Percentiles rank a stretch among this genome's conserved stretches.
Conservation (phyloP, 2,888 invertebrate species). For the Trichopoda pennipes region DNA sequence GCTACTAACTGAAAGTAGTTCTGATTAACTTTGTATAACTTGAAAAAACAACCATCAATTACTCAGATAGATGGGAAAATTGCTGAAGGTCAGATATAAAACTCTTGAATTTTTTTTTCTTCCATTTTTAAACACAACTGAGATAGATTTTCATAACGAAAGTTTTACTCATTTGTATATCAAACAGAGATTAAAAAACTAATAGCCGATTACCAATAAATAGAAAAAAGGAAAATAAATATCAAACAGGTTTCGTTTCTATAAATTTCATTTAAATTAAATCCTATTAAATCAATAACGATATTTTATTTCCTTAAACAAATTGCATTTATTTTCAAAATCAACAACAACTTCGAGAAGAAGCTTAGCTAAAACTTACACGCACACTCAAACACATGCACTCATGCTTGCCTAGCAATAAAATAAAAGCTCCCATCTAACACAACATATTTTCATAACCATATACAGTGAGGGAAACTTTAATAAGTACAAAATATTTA, state of each 20-base stretch:
- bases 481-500: too few relatives aligned
- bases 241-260: slow-evolving; percentile 39
- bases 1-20: neutral
- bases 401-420: neutral
- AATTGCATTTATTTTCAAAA: slow-evolving; percentile 53
- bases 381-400: neutral
- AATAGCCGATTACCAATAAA: slow-evolving; percentile 11
- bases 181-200: slow-evolving; percentile 4
- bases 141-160: neutral
- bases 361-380: slow-evolving; percentile 1
- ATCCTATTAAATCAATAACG: slow-evolving; percentile 39
- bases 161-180: neutral
- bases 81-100: slow-evolving; percentile 45
- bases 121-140: neutral
- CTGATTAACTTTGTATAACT: too few relatives aligned
- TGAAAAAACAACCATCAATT: neutral
- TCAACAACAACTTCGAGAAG: slow-evolving; percentile 19
- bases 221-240: slow-evolving; percentile 14
- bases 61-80: neutral
- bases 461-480: too few relatives aligned
- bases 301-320: slow-evolving; percentile 60
- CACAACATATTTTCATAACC: too few relatives aligned
- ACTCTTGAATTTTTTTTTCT: slow-evolving; percentile 22
- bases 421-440: slow-evolving; percentile 40
- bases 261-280: slow-evolving; percentile 31